Conservation (phyloP, 2,888 invertebrate species). For the Mythimna impura region DNA sequence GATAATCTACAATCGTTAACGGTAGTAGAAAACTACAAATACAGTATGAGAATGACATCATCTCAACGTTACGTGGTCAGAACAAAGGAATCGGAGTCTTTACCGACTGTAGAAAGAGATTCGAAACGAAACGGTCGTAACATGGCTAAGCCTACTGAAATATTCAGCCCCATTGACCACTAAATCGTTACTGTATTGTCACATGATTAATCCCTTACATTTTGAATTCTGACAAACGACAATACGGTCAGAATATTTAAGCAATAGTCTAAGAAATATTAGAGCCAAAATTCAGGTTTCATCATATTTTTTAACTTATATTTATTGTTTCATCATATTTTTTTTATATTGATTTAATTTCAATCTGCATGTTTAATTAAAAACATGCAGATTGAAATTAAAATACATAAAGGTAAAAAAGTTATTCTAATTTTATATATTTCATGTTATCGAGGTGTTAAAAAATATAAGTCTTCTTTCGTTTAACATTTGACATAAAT, state of each 20-base stretch:
- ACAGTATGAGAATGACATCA: too few species aligned
- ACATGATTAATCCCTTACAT: neutral
- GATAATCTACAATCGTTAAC: too few species aligned
- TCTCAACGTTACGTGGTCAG: too few species aligned
- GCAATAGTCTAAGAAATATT: neutral
- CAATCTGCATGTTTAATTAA: neutral
- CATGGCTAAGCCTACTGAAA: too few species aligned
- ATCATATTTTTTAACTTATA: neutral
- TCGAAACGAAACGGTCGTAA: too few species aligned
- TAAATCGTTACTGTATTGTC: neutral
- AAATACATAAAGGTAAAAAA: neutral
- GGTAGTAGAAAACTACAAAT: too few species aligned
- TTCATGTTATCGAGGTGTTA: neutral
- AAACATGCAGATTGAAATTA: neutral
- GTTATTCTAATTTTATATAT: neutral
- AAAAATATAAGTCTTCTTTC: neutral
- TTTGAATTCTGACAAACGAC: neutral
- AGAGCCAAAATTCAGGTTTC: neutral
- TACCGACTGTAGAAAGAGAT: too few species aligned
- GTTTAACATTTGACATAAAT: neutral
- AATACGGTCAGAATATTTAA: neutral
- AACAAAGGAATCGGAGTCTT: too few species aligned
- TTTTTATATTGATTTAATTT: too few species aligned
- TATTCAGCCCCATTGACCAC: too few species aligned
- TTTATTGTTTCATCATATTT: neutral